Evolutionary conservation across 2,888 invertebrate species (phyloP), one percentile per base, ranked within the genome.

Genomic region (Limnephilus rhombicus): DNA sequence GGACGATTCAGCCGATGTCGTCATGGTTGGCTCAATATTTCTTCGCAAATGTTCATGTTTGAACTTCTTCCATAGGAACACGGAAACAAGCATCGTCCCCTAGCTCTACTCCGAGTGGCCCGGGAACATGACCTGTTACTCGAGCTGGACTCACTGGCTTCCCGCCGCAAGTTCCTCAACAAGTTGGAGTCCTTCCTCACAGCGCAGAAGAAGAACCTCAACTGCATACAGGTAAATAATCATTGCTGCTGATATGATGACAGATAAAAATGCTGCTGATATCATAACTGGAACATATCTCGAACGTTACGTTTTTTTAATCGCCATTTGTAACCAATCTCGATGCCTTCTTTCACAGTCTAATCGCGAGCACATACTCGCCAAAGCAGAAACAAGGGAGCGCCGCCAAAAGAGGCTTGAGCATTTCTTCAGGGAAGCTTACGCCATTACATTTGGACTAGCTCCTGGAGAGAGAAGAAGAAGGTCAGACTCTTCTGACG

Each of bases 371-470:
- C 97, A 98, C 93, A 98, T 99, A 97, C 95, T 99, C 91, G 98
- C 98, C 13, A 98, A 98, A 94, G 99, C 99, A 13, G 99, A 99
- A 95, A 99, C 99, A 0, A 98, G 98, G 94, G 99, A 99, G 94
- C 96, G 99, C 12, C 95, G 99, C n/a, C 99, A 99, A 95, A 98
- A 98, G 94, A 98, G 98, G 94, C 95, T 99, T 91, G 99, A 99
- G 95, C 98, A 99, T 96, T 99, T 99, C 96, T 99, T 99, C 96
- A 97, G 99, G 93, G 99, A 99, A 96, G 99, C 99, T 0, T 99
- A 99, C 94, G 98, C 99, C 0, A 96, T 99, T 92, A 99, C 99
- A 0, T 99, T 99, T 95, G 99, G 99, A 0, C 95, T 99, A 9
- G 96, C 98, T 88, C 99, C 99, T 0, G 99, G 99, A 0, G 99